A percentile compares a stretch with the other conserved stretches of the same genome.
These are phyloP conservation scores for Chrysaora quinquecirrha DNA, from an alignment of 30 jellyfish, hydroid and myxozoan species.

Conservation along the genomic window DNA sequence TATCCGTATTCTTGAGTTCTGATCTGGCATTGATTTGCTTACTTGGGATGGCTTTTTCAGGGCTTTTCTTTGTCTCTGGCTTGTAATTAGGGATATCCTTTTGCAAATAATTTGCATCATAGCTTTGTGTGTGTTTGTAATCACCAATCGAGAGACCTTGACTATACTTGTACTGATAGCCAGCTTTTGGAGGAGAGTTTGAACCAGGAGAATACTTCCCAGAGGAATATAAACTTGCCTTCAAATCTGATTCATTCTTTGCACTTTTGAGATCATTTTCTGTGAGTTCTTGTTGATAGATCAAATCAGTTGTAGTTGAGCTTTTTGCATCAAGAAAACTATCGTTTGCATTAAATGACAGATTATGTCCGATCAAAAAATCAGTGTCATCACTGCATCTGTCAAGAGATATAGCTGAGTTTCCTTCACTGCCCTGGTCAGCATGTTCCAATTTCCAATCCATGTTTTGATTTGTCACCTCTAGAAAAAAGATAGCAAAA, in stretches of 20 bases:
- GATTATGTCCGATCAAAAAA: slow-evolving; percentile 62
- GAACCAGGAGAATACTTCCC: slow-evolving; percentile 2
- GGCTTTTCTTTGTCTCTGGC: background rate
- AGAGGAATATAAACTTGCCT: background rate
- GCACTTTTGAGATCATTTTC: background rate
- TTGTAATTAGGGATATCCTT: background rate
- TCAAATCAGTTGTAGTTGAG: slow-evolving; percentile 65
- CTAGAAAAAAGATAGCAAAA: too few species aligned
- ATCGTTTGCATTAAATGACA: slow-evolving; percentile 37
- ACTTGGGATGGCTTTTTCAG: background rate
- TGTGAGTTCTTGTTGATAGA: slow-evolving; percentile 54
- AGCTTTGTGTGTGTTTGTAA: background rate
- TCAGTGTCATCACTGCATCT: slow-evolving; percentile 74
- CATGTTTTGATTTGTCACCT: background rate
- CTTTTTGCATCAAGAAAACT: slow-evolving; percentile 63
- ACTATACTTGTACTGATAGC: background rate
- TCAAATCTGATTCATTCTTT: background rate
- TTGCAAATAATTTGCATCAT: background rate
- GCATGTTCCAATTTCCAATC: background rate
- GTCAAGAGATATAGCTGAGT: slow-evolving; percentile 46
- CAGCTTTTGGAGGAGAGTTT: background rate
- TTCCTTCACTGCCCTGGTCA: slow-evolving; percentile 38
- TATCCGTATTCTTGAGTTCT: background rate
- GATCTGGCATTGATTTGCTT: background rate
- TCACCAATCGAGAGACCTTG: background rate